Base-by-base conservation (phyloP, 2,888 invertebrate genomes). In the Trimorus sp. region DNA sequence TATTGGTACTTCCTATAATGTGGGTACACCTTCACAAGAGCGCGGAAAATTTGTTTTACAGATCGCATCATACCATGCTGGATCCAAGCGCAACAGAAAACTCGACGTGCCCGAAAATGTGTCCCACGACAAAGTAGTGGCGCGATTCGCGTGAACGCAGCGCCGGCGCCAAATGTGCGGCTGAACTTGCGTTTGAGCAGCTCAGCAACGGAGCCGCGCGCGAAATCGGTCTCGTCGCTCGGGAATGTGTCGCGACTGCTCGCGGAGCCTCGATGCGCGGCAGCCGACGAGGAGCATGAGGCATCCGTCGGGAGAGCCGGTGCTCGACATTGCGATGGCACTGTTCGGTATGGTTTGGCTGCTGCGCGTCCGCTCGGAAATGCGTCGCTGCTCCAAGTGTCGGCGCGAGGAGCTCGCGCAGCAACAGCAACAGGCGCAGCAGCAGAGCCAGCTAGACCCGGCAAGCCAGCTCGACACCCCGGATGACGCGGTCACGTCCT, bases 271-370 rank as follows among this genome's bases (percentile, higher is more conserved):
- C 90, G 40, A 40, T 40, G 40, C 8, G 40, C 40, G 40, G 40
- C 40, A 40, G 40, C 40, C 40, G 11, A 40, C 87, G 82, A 88
- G 89, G 82, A 88, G 89, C 87, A 89, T 90, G 89, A 90, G 92
- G 92, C 91, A 92, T 90, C 87, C 89, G 87, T 88, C 89, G 89
- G 87, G 86, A 87, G 87, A 88, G 86, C 86, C 87, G 86, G 85
- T 88, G 84, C 86, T 87, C 84, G 90, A 90, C 86, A 92, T 92
- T 93, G 94, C 94, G 93, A 96, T 96, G 96, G 96, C 96, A 94
- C 95, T 96, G 89, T 96, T 96, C 94, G 96, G 96, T 92, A 95
- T 96, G 94, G 96, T 96, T 93, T 96, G 96, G 96, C 94, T 96
- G 92, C 92, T 96, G 92, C 95, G 96, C 89, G 95, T 96, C 92